phyloP scores from a whole-genome alignment of 2,113 vertebrate species.

The Pholis gunnellus region DNA sequence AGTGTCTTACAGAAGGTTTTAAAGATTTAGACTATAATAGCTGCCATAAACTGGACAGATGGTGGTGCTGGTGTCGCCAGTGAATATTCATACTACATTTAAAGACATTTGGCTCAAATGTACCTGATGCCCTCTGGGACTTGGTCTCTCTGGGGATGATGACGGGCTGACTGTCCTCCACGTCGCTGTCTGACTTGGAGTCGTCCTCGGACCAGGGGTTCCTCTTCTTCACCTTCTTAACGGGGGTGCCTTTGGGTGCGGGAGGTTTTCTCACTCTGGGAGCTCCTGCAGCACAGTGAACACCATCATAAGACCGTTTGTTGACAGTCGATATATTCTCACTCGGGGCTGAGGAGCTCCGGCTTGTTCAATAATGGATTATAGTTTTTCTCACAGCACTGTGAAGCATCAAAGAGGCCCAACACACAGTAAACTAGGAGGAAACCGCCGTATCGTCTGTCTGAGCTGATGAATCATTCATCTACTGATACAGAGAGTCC shows the following conservation, averaged over 20 bases:
- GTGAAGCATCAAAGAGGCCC: neutral
- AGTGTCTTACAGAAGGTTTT: neutral
- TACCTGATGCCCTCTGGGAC: conserved; percentile 94
- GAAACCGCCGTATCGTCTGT: neutral
- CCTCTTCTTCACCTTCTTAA: conserved; percentile 95
- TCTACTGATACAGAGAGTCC: neutral
- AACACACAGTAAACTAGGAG: neutral
- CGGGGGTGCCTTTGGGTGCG: conserved; percentile 79
- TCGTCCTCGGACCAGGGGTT: conserved; percentile 99
- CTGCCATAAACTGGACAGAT: neutral
- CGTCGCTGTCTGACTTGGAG: conserved; percentile 93
- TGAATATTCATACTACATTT: neutral
- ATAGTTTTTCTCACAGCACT: neutral
- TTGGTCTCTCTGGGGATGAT: conserved; percentile 95
- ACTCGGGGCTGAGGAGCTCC: neutral
- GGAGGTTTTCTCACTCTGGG: conserved; percentile 91
- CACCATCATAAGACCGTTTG: neutral
- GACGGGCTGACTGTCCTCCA: conserved; percentile 88
- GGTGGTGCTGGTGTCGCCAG: neutral
- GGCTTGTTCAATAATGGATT: conserved; percentile 36
- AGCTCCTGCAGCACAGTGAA: conserved; percentile 79
- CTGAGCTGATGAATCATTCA: neutral
- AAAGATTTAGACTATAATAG: neutral
- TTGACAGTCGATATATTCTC: neutral
- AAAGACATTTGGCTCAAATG: neutral